These are phyloP conservation scores for Cairina moschata DNA, from an alignment of 2,113 vertebrate species.

Conservation along the genomic window DNA sequence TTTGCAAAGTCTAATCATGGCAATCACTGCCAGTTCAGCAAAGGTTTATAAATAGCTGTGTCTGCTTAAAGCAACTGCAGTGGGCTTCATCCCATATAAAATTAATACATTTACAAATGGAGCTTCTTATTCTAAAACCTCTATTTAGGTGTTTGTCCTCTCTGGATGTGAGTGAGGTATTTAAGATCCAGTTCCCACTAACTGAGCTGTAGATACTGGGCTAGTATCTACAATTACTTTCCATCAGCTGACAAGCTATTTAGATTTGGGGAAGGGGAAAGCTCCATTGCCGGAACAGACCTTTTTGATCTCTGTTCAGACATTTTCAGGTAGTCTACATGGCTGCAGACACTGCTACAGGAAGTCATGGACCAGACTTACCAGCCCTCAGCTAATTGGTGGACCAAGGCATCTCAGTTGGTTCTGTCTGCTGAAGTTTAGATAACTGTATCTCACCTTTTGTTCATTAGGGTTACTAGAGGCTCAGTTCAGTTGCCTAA, in stretches of 20 bases:
- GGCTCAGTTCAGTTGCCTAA: neutral
- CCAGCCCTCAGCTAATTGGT: rapidly evolving
- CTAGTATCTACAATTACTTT: neutral
- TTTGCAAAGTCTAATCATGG: conserved; percentile 33
- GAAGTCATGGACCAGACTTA: neutral
- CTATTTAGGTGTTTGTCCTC: neutral
- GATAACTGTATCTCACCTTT: neutral
- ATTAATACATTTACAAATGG: neutral
- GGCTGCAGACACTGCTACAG: neutral
- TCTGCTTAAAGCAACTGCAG: conserved; percentile 19
- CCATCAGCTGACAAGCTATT: neutral
- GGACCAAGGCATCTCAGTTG: neutral
- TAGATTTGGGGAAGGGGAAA: neutral
- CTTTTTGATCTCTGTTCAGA: neutral
- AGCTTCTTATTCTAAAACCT: neutral
- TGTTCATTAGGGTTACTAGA: neutral
- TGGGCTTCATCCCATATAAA: neutral
- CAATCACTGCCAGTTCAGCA: conserved; percentile 34
- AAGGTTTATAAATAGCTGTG: conserved; percentile 46
- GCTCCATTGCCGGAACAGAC: neutral
- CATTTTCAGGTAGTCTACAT: neutral
- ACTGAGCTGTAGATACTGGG: neutral
- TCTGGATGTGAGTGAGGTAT: neutral
- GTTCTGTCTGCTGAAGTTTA: neutral
- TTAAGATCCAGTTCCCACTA: neutral